Evolutionary conservation across 2,888 invertebrate genomes (phyloP).

Genomic region (Gonocerus acuteangulatus): DNA sequence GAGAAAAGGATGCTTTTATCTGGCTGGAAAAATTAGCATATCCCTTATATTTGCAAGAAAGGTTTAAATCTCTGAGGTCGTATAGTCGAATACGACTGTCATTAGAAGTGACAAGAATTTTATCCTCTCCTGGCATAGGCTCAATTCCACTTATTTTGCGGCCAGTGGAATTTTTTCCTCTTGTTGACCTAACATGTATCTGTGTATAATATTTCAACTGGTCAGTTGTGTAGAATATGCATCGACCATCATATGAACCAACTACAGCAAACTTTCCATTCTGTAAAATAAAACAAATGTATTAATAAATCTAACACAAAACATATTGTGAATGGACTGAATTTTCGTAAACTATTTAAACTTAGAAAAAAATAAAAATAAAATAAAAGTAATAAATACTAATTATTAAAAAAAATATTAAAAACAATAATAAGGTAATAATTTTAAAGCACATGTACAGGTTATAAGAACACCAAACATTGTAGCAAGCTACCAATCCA

Average conservation of each 20-base stretch:
- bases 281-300: slow-evolving; percentile 45
- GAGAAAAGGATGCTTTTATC: slow-evolving; percentile 94
- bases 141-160: slow-evolving; percentile 96
- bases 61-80: slow-evolving; percentile 85
- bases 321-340: neutral
- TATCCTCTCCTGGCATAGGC: slow-evolving; percentile 91
- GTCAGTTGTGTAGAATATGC: slow-evolving; percentile 92
- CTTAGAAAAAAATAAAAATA: too few species aligned
- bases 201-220: slow-evolving; percentile 97
- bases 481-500: too few species aligned
- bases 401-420: neutral
- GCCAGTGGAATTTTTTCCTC: slow-evolving; percentile 92
- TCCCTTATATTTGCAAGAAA: slow-evolving; percentile 92
- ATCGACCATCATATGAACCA: slow-evolving; percentile 95
- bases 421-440: neutral
- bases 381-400: too few species aligned
- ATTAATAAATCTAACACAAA: neutral
- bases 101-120: slow-evolving; percentile 93
- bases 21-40: slow-evolving; percentile 92
- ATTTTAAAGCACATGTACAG: too few species aligned
- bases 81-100: slow-evolving; percentile 94
- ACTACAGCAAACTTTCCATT: slow-evolving; percentile 98
- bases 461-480: too few species aligned
- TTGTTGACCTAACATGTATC: slow-evolving; percentile 87
- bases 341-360: neutral